Base-by-base conservation (phyloP, 2,113 vertebrate genomes). In the Austrofundulus limnaeus region DNA sequence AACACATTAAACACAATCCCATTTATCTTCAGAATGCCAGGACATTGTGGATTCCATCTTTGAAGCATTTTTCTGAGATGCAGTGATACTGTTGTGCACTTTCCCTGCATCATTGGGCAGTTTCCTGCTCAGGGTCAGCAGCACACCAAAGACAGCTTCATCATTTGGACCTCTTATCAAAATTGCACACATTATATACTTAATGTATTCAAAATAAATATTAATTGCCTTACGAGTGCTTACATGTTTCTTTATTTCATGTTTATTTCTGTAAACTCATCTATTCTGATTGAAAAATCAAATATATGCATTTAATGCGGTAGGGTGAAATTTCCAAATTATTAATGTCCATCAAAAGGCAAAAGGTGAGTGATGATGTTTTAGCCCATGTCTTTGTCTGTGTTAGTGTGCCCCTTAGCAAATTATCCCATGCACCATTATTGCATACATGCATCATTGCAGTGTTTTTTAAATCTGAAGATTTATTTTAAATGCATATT, bases 121-220 rank as follows among this genome's bases (percentile, higher is more conserved):
- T 58, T 55, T 24, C 11, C 61, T 42, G 37, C 23, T 46, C 47
- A 51, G 46, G 59, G 54, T 76, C 73, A 64, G 17, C 25, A 25
- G 9, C 31, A 46, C 19, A 49, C 45, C 10, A 15, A 56, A 21
- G 37, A 24, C 45, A 43, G 48, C n/a, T 63, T 41, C 59, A 39
- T 55, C 51, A 17, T 39, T 48, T 19, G 2, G 37, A 49, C 23
- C 28, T 71, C 24, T 55, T 53, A 42, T 25, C 23, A 66, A 19
- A 8, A 43, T 1, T n/a, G 2, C 1, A 3, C 34, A 1, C 12
- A 4, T n/a, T n/a, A 21, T n/a, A n/a, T 60, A 8, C 24, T 47
- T 3, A 17, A 5, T 14, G 17, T n/a, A 42, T 45, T 14, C 11
- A 37, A 49, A 66, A 47, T 49, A 2, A 31, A 19, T 14, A 47